A percentile compares a stretch with the other conserved stretches of the same genome.
These are phyloP conservation scores for Dolichotis patagonum DNA, from an alignment of 2,113 vertebrate genomes.

Conservation along the genomic window DNA sequence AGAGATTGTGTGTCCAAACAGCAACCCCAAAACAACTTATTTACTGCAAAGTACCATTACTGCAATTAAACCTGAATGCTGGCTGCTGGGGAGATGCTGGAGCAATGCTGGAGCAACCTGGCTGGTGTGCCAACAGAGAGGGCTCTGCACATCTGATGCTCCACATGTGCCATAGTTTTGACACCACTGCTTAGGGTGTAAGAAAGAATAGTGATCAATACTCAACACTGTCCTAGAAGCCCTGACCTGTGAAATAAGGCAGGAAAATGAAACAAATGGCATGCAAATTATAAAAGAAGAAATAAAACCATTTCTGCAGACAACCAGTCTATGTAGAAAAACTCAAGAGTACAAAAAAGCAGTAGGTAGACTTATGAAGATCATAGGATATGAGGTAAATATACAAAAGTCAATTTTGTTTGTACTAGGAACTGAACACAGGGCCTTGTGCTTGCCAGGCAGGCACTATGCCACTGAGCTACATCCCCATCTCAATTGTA, in stretches of 20 bases:
- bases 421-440: no score
- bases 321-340: neutral
- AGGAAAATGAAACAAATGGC: conserved; percentile 35
- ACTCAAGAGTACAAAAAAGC: neutral
- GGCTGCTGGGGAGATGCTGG: no score
- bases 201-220: conserved; percentile 22
- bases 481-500: neutral
- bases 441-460: no score
- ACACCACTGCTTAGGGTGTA: neutral
- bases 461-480: no score
- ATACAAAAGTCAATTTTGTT: neutral
- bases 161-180: no score
- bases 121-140: no score
- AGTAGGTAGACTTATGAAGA: conserved; percentile 21
- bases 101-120: no score
- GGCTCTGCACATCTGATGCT: no score
- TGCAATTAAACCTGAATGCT: no score
- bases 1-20: neutral
- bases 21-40: neutral
- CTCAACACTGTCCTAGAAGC: neutral
- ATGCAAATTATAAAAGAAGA: conserved; percentile 12
- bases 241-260: neutral
- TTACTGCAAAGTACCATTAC: no score
- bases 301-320: conserved; percentile 15
- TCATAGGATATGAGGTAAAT: neutral